Base-by-base conservation (phyloP, 2,888 invertebrate species). In the Caenorhabditis drosophilae region DNA sequence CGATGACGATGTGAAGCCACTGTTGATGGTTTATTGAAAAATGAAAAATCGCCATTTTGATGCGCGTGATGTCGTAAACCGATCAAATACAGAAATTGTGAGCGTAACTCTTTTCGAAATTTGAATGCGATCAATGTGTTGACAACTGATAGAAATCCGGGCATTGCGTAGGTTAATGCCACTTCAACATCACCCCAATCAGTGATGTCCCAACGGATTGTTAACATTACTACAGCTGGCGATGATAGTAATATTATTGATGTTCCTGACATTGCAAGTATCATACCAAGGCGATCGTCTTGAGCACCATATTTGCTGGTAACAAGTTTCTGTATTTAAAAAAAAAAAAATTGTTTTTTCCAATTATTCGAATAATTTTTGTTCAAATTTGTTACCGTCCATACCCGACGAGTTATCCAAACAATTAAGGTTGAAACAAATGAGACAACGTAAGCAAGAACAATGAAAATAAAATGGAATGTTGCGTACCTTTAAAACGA, bases 401-500 rank as follows among this genome's bases (percentile, higher is more conserved):
- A 55, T 66, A 67, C 66, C 60, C 60, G 16, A 15, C 60, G 42
- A 23, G 59, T 67, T 9, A 49, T 34, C 66, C 66, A 67, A 35
- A 67, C 66, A 12, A 60, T 36, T 3, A 60, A 35, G 1, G 66
- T 67, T 4, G 76, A 76, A n/a, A 60, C 20, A 36, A 78, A 78
- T 4, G 75, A 67, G 35, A 75, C 56, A 22, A 68, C 61, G 50
- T 75, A 76, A 20, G 74, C 74, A 22, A 67, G 40, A 1, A 71
- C 71, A 46, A 74, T 61, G 53, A 74, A 72, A 9, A 62, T 40
- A 49, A 78, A 78, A 54, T 78, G 77, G 40, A 70, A 75, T n/a
- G 77, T 78, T 18, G 74, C 67, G 53, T 72, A 78, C 63, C 70
- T 70, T 22, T 9, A 63, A 56, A 22, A 26, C 25, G 15, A 20